Evolutionary conservation across 2,797 vertebrate genomes (phyloP).

Genomic region (Microctenopoma stevenorrisi): DNA sequence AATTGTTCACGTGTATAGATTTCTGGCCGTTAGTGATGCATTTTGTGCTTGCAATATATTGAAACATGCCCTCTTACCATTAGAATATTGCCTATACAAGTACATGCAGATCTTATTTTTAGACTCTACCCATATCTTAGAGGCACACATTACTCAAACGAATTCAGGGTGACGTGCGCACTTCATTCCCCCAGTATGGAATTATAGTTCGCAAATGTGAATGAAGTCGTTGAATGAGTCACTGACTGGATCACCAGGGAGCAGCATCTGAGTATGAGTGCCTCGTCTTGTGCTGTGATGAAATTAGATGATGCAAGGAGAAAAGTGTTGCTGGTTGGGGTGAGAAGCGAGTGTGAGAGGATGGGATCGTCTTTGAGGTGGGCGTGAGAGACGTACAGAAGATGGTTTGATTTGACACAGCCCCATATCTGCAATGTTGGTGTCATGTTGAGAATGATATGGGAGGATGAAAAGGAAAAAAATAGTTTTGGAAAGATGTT

Average conservation of each 20-base stretch:
- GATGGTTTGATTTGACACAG: conserved; percentile 38
- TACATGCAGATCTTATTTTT: not conserved
- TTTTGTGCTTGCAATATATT: no score
- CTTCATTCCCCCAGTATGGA: conserved; percentile 18
- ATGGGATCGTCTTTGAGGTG: conserved; percentile 24
- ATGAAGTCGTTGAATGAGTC: conserved; percentile 53
- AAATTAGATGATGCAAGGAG: conserved; percentile 36
- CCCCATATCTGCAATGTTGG: conserved; percentile 6
- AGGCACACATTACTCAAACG: conserved; percentile 24
- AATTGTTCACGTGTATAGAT: no score
- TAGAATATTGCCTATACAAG: no score
- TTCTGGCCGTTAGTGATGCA: no score
- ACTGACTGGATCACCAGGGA: conserved; percentile 52
- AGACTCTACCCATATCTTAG: no score
- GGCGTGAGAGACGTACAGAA: conserved; percentile 7
- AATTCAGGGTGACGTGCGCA: conserved; percentile 12
- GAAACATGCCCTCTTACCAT: no score
- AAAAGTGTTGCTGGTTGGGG: conserved; percentile 29
- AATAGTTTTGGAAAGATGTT: conserved; percentile 34
- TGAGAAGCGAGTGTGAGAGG: conserved; percentile 4
- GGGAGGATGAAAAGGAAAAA: conserved; percentile 39
- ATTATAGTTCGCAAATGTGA: conserved; percentile 39
- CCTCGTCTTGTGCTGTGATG: conserved; percentile 15
- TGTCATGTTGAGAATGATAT: conserved; percentile 25
- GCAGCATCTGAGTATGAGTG: conserved; percentile 32